phyloP scores from a whole-genome alignment of 2,797 vertebrate species.

The Urocyon cinereoargenteus region DNA sequence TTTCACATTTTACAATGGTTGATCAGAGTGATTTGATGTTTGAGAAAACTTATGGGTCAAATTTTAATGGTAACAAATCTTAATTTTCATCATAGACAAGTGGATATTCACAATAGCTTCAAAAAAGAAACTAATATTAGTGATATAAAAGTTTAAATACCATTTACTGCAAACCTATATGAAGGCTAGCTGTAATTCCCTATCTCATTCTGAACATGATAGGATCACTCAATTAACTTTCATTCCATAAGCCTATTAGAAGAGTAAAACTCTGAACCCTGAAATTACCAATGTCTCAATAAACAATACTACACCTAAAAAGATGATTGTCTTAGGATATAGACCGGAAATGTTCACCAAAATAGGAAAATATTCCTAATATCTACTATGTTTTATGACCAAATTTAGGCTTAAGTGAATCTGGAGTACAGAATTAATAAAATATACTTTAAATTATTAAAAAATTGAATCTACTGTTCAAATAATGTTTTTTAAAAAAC shows the following conservation, averaged over 20 bases:
- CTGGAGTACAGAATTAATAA: constrained; percentile 52
- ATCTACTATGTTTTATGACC: constrained; percentile 42
- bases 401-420: constrained; percentile 65
- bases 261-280: constrained; percentile 66
- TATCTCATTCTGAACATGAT: constrained; percentile 64
- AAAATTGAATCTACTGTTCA: constrained; percentile 57
- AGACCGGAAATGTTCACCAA: constrained; percentile 62
- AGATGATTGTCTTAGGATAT: constrained; percentile 76
- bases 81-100: constrained; percentile 55
- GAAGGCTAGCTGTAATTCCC: constrained; percentile 30
- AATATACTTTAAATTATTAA: constrained; percentile 51
- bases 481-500: constrained; percentile 38
- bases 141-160: constrained; percentile 68
- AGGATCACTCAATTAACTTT: constrained; percentile 51
- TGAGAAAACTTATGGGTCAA: constrained; percentile 59
- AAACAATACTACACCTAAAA: constrained; percentile 70
- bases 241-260: constrained; percentile 45
- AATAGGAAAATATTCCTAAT: constrained; percentile 64
- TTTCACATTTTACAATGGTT: constrained; percentile 68
- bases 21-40: constrained; percentile 24
- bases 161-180: constrained; percentile 50
- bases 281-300: constrained; percentile 59
- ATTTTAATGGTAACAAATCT: constrained; percentile 58
- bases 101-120: constrained; percentile 29
- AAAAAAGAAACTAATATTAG: constrained; percentile 44